phyloP scores from a whole-genome alignment of 1,140 invertebrate species.

The Catajapyx aquilonaris region DNA sequence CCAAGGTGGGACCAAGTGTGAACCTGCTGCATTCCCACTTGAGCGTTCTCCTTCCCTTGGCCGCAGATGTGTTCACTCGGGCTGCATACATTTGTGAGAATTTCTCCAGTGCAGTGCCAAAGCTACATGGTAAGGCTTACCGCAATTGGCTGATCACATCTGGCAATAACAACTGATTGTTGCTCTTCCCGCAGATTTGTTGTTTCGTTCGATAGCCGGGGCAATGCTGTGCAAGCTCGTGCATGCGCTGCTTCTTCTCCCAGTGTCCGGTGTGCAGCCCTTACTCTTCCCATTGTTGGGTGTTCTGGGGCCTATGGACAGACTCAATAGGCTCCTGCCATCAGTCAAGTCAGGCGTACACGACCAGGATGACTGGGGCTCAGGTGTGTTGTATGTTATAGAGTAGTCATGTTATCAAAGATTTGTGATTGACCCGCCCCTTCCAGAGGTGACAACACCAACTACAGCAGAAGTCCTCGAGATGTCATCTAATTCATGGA shows the following conservation, averaged over 20 bases:
- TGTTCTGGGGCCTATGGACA: slow-evolving; percentile 28
- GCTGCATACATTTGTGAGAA: slow-evolving; percentile 17
- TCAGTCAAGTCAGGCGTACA: slow-evolving; percentile 11
- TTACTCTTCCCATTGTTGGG: slow-evolving; percentile 26
- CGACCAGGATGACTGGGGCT: slow-evolving; percentile 3
- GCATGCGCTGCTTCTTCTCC: slow-evolving; percentile 31
- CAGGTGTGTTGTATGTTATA: too few species aligned
- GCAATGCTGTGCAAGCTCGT: slow-evolving; percentile 33
- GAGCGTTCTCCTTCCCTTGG: slow-evolving; percentile 24
- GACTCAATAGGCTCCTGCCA: slow-evolving; percentile 29
- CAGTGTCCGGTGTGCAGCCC: slow-evolving; percentile 19
- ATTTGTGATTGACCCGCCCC: too few species aligned
- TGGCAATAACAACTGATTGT: too few species aligned
- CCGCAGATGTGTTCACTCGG: slow-evolving; percentile 23
- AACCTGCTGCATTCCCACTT: slow-evolving; percentile 28
- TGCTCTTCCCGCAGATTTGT: slow-evolving; percentile 23
- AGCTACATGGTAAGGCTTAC: slow-evolving; percentile 22
- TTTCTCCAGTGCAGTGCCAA: slow-evolving; percentile 17
- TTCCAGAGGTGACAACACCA: slow-evolving; percentile 22
- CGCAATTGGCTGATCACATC: too few species aligned
- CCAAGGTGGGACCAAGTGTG: slow-evolving; percentile 15
- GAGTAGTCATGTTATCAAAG: too few species aligned
- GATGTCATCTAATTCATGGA: slow-evolving; percentile 25
- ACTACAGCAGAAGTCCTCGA: slow-evolving; percentile 17
- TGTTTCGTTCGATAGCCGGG: slow-evolving; percentile 28